These are phyloP conservation scores for Cataglyphis livida DNA, from an alignment of 2,888 invertebrate species.

Conservation along the genomic window DNA sequence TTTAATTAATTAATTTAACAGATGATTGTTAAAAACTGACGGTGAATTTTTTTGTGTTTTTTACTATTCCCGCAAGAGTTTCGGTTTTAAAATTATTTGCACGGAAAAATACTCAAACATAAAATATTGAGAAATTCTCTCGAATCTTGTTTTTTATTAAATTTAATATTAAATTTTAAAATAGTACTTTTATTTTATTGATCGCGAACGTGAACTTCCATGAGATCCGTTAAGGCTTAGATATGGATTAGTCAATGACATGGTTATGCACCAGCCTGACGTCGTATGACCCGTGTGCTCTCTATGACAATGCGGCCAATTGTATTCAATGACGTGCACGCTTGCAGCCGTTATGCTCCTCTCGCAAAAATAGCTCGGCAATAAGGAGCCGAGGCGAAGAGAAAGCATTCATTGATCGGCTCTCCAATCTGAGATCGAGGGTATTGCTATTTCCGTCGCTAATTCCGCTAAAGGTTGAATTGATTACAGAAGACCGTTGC, in stretches of 20 bases:
- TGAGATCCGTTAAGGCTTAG: conserved; percentile 11
- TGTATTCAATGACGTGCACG: conserved; percentile 66
- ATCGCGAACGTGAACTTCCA: neutral
- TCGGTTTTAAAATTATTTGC: neutral
- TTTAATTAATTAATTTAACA: neutral
- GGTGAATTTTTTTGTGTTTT: neutral
- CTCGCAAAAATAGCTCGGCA: conserved; percentile 63
- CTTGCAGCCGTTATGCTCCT: conserved; percentile 60
- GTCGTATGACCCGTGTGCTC: conserved; percentile 65
- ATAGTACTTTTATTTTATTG: neutral
- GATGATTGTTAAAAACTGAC: neutral
- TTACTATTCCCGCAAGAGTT: neutral
- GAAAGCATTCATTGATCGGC: conserved; percentile 62
- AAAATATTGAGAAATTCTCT: neutral
- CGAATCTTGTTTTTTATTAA: neutral
- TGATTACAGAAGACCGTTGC: conserved; percentile 44
- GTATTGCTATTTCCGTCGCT: conserved; percentile 58
- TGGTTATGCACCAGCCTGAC: conserved; percentile 65
- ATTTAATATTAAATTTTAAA: neutral
- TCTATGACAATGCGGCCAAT: conserved; percentile 64
- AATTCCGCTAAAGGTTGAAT: conserved; percentile 48
- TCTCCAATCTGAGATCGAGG: conserved; percentile 37
- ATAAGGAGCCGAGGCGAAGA: conserved; percentile 10
- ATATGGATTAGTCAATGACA: conserved; percentile 73
- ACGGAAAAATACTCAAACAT: neutral